Conservation (phyloP, 2,888 invertebrate species). For the Napeogenes inachia region DNA sequence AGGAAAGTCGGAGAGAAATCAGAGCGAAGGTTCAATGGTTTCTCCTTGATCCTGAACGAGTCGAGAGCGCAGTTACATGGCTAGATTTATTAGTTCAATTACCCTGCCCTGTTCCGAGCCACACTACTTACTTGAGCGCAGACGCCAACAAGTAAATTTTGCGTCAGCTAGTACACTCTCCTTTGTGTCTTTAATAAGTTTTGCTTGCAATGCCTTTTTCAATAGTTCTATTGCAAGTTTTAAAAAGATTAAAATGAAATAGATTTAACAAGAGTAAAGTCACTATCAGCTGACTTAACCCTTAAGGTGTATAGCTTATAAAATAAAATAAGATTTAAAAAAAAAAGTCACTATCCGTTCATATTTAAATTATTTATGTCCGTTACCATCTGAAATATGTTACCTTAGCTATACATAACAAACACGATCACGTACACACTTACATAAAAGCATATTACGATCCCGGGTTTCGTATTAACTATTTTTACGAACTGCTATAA, state of each 20-base stretch:
- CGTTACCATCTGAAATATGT: too few species aligned
- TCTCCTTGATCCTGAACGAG: constrained; percentile 61
- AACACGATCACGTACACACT: too few species aligned
- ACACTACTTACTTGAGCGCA: constrained; percentile 63
- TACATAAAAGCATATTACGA: constrained; percentile 39
- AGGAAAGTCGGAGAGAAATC: constrained; percentile 44
- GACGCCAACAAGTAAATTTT: constrained; percentile 69
- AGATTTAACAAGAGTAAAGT: too few species aligned
- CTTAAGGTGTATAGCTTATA: too few species aligned
- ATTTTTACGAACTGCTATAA: constrained; percentile 28
- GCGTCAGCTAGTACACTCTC: constrained; percentile 50
- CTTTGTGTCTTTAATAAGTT: constrained; percentile 36
- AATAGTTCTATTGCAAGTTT: too few species aligned
- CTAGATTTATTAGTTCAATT: constrained; percentile 77
- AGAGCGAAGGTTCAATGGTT: constrained; percentile 60
- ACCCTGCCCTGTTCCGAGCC: constrained; percentile 63
- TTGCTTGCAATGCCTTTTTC: constrained; percentile 15
- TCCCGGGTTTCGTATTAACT: constrained; percentile 39
- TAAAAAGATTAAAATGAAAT: too few species aligned
- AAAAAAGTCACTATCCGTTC: too few species aligned
- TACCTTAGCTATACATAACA: too few species aligned
- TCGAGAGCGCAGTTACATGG: constrained; percentile 58
- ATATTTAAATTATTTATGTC: too few species aligned
- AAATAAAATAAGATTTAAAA: too few species aligned
- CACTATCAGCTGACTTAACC: too few species aligned